Percentiles rank a stretch among this genome's conserved stretches.
Evolutionary conservation across 2,888 invertebrate species (phyloP).

Genomic region (Sicus ferrugineus): DNA sequence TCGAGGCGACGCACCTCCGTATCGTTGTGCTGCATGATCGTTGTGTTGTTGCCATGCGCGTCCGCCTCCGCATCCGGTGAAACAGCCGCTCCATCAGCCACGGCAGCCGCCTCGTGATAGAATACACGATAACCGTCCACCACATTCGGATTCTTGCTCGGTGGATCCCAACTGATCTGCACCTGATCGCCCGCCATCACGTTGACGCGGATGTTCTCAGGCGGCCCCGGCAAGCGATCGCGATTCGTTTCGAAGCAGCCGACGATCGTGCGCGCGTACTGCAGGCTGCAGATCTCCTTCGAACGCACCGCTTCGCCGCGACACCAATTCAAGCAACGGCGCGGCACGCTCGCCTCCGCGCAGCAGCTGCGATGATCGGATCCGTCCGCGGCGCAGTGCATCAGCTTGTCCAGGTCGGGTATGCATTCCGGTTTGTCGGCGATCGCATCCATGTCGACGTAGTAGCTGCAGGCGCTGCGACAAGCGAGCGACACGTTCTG

Average conservation of each 20-base stretch:
- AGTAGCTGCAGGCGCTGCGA: slow-evolving; percentile 84
- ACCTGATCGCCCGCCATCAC: slow-evolving; percentile 70
- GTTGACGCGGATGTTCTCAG: slow-evolving; percentile 71
- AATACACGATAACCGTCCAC: slow-evolving; percentile 85
- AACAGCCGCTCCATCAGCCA: slow-evolving; percentile 37
- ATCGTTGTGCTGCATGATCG: slow-evolving; percentile 40
- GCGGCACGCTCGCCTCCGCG: slow-evolving; percentile 79
- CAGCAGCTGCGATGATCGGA: slow-evolving; percentile 87
- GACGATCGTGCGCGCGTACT: slow-evolving; percentile 78
- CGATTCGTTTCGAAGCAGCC: slow-evolving; percentile 84
- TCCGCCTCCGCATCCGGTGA: slow-evolving; percentile 32
- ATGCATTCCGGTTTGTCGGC: slow-evolving; percentile 83
- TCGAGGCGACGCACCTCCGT: slow-evolving; percentile 74
- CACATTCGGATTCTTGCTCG: slow-evolving; percentile 81
- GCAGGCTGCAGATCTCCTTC: slow-evolving; percentile 74
- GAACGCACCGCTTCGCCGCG: slow-evolving; percentile 76
- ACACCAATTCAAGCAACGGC: slow-evolving; percentile 85
- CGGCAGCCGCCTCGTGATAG: slow-evolving; percentile 74
- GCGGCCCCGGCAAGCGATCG: slow-evolving; percentile 82
- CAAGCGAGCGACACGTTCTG: slow-evolving; percentile 82
- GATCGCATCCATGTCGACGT: slow-evolving; percentile 82
- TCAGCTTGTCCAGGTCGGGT: slow-evolving; percentile 83
- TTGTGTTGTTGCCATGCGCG: slow-evolving; percentile 36
- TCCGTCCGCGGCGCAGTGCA: slow-evolving; percentile 85
- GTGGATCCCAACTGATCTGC: slow-evolving; percentile 79